Evolutionary conservation across 2,113 vertebrate genomes (phyloP).

Genomic region (Synchiropus splendidus): DNA sequence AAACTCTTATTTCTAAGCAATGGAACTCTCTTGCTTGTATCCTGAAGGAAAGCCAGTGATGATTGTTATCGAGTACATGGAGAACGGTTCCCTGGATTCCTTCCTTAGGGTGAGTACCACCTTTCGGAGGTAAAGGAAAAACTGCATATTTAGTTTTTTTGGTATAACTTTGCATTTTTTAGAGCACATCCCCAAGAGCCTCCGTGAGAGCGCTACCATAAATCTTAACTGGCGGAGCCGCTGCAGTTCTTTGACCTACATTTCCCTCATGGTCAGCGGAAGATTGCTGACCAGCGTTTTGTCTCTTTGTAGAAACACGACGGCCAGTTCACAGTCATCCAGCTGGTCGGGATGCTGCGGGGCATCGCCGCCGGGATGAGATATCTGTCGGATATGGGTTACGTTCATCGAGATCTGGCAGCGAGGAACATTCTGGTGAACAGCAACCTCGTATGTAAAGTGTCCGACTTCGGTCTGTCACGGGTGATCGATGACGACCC

Average conservation of each 20-base stretch:
- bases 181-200: conserved; percentile 19
- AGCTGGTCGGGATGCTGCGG: conserved; percentile 94
- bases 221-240: conserved; percentile 30
- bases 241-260: conserved; percentile 43
- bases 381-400: conserved; percentile 96
- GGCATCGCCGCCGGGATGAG: conserved; percentile 97
- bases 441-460: conserved; percentile 99
- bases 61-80: conserved; percentile 99
- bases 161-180: conserved; percentile 8
- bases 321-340: conserved; percentile 96
- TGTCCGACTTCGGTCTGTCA: conserved; percentile 96
- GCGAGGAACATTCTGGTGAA: conserved; percentile 98
- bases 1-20: too few relatives aligned
- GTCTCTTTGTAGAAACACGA: conserved; percentile 80
- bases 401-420: conserved; percentile 94
- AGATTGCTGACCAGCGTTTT: conserved; percentile 33
- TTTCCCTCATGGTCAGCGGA: conserved; percentile 37
- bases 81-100: conserved; percentile 92
- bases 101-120: conserved; percentile 88
- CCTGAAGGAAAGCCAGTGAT: conserved; percentile 90
- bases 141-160: neutral
- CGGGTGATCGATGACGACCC: conserved; percentile 96
- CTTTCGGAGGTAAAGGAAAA: conserved; percentile 2
- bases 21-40: conserved; percentile 17
- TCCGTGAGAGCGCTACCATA: conserved; percentile 34